Conservation (phyloP, 2,797 vertebrate genomes). For the Notolabrus celidotus region DNA sequence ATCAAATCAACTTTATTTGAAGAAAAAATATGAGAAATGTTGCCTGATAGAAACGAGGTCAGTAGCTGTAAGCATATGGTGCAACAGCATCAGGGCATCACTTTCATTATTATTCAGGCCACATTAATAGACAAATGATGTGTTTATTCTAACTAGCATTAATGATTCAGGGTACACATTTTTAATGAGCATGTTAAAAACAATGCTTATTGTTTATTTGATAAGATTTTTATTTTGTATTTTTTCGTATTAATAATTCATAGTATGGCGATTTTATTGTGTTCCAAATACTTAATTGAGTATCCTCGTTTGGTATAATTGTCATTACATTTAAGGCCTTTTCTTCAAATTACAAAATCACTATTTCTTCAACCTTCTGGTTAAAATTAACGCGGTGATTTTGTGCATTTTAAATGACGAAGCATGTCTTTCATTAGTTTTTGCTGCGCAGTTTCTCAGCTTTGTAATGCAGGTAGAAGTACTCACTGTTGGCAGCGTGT, state of each 20-base stretch:
- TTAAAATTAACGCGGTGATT: background rate
- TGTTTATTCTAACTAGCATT: conserved; percentile 17
- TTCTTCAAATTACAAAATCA: background rate
- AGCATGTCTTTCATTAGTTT: background rate
- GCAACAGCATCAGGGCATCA: conserved; percentile 38
- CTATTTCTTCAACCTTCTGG: background rate
- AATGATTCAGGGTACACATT: conserved; percentile 27
- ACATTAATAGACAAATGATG: conserved; percentile 40
- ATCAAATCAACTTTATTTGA: conserved; percentile 16
- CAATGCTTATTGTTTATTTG: background rate
- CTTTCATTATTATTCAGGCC: conserved; percentile 56
- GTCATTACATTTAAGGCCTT: background rate
- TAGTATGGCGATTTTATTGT: background rate
- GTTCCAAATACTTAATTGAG: background rate
- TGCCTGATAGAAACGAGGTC: conserved; percentile 56
- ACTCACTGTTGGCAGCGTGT: accelerated
- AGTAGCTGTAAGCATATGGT: conserved; percentile 57
- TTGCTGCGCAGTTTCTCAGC: background rate
- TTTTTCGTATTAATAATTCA: background rate
- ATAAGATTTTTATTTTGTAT: background rate
- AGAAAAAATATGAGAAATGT: conserved; percentile 15
- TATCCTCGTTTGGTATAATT: background rate
- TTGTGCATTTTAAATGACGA: background rate
- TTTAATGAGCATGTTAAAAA: conserved; percentile 6
- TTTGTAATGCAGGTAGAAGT: background rate